Percentiles rank a stretch among this genome's conserved stretches.
Evolutionary conservation across 2,113 vertebrate species (phyloP).

Genomic region (Erythrocebus patas): DNA sequence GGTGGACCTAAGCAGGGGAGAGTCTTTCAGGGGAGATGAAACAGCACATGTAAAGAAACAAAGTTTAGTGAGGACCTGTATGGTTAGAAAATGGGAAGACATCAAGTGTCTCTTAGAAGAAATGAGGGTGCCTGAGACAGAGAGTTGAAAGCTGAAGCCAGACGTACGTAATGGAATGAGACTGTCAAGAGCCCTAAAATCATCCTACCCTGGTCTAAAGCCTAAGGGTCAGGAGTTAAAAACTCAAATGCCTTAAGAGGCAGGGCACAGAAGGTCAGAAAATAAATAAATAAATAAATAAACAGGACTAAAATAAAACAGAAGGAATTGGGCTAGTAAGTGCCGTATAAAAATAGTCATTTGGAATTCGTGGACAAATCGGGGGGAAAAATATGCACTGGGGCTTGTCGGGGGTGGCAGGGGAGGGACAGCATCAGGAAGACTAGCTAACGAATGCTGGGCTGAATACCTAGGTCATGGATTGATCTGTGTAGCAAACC

Average conservation of each 20-base stretch:
- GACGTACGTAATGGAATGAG: neutral
- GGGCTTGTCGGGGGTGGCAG: no score
- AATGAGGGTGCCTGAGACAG: neutral
- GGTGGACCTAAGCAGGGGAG: neutral
- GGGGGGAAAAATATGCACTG: no score
- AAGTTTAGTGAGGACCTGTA: neutral
- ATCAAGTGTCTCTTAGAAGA: neutral
- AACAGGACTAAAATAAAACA: neutral
- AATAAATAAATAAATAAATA: neutral
- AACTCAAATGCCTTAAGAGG: neutral
- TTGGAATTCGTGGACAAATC: neutral
- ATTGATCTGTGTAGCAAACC: no score
- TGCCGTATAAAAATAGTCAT: neutral
- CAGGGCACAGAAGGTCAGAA: neutral
- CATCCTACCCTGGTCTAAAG: neutral
- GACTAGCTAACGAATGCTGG: no score
- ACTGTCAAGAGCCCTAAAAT: neutral
- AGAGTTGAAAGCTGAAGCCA: neutral
- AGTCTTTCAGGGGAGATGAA: neutral
- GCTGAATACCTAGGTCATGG: no score
- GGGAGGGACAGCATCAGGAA: no score
- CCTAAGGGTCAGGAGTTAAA: neutral
- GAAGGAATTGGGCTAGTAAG: neutral
- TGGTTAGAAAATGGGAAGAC: neutral
- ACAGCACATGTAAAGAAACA: no score